phyloP scores from a whole-genome alignment of 30 jellyfish, hydroid and myxozoan species.

The Catostylus mosaicus region DNA sequence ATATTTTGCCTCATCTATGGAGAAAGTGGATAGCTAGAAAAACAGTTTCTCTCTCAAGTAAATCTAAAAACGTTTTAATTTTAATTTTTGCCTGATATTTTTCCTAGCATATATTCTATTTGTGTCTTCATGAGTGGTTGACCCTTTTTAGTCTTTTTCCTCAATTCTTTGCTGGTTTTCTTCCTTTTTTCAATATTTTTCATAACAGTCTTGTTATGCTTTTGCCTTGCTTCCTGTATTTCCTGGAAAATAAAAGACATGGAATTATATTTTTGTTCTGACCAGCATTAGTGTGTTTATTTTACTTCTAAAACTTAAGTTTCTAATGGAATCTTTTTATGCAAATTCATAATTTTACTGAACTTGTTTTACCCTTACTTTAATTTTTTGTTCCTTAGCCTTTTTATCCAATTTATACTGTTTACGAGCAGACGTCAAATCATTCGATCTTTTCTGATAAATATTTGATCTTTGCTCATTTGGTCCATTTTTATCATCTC shows the following conservation, averaged over 20 bases:
- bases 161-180: constrained; percentile 43
- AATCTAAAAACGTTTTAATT: too few species aligned
- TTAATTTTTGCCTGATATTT: too few species aligned
- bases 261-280: too few species aligned
- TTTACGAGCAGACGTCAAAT: constrained; percentile 25
- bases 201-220: constrained; percentile 42
- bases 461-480: neutral
- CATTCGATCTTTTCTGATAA: neutral
- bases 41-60: too few species aligned
- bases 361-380: too few species aligned
- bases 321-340: too few species aligned
- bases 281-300: too few species aligned
- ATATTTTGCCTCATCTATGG: too few species aligned
- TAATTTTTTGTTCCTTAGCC: constrained; percentile 13
- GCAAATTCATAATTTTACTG: too few species aligned
- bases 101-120: constrained; percentile 53
- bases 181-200: constrained; percentile 72
- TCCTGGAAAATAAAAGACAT: constrained; percentile 50
- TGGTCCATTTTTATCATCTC: neutral
- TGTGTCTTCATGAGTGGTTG: constrained; percentile 87
- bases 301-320: too few species aligned
- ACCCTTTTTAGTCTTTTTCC: constrained; percentile 77
- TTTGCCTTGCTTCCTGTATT: constrained; percentile 49
- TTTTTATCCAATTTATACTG: constrained; percentile 25
- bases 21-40: too few species aligned